Evolutionary conservation across 2,797 vertebrate genomes (phyloP).

Genomic region (Channa striata): DNA sequence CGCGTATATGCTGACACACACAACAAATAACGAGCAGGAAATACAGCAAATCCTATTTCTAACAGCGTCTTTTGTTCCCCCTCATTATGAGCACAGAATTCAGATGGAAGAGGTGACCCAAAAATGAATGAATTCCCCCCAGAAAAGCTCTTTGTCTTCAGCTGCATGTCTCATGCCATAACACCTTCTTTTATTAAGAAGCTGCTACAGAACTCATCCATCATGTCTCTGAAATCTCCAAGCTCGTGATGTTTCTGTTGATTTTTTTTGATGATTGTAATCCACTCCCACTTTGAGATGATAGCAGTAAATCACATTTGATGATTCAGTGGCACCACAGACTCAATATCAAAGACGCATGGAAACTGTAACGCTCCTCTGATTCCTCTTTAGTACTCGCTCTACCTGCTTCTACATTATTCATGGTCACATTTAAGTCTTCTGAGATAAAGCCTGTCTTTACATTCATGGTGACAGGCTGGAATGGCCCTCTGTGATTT

Average conservation of each 20-base stretch:
- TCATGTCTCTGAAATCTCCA: conserved; percentile 46
- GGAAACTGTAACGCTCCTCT: conserved; percentile 55
- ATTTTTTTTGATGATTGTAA: conserved; percentile 40
- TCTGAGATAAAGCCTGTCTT: conserved; percentile 73
- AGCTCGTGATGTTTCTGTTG: conserved; percentile 18
- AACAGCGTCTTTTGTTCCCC: conserved; percentile 46
- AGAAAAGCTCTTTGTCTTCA: conserved; percentile 26
- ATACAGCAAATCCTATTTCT: conserved; percentile 53
- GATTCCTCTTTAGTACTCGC: conserved; percentile 53
- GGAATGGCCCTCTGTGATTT: conserved; percentile 73
- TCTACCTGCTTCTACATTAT: conserved; percentile 74
- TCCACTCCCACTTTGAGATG: conserved; percentile 41
- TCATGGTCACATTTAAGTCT: conserved; percentile 71
- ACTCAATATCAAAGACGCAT: conserved; percentile 56
- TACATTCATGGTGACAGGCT: conserved; percentile 77
- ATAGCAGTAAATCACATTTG: conserved; percentile 55
- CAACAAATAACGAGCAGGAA: conserved; percentile 69
- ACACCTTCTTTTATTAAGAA: conserved; percentile 32
- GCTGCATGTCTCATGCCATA: conserved; percentile 4
- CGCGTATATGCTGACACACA: conserved; percentile 62
- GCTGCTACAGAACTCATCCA: conserved; percentile 40
- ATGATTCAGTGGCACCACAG: conserved; percentile 49
- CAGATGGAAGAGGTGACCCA: conserved; percentile 48
- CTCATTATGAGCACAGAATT: conserved; percentile 55
- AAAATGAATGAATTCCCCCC: conserved; percentile 36